Conservation (phyloP, 1,140 invertebrate genomes). For the Ectropis grisescens region DNA sequence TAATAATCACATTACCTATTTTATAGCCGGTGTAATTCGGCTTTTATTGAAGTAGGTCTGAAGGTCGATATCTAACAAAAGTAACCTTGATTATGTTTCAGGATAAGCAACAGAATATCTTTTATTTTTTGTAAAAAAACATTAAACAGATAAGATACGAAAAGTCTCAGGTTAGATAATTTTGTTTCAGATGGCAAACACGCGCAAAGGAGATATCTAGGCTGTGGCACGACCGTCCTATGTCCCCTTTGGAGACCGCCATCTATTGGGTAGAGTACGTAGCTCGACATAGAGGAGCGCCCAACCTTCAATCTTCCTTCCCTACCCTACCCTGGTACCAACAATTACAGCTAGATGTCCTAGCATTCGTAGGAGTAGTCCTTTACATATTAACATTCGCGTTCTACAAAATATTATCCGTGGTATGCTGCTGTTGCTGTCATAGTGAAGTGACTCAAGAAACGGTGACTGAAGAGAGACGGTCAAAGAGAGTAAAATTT, state of each 20-base stretch:
- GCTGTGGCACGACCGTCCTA: conserved; percentile 65
- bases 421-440: conserved; percentile 44
- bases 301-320: conserved; percentile 55
- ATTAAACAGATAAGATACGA: no score
- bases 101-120: no score
- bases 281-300: conserved; percentile 60
- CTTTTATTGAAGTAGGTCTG: no score
- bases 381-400: conserved; percentile 38
- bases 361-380: conserved; percentile 52
- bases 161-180: no score
- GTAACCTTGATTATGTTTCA: no score
- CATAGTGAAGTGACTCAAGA: conserved; percentile 15
- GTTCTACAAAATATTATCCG: conserved; percentile 37
- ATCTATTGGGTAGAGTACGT: conserved; percentile 72
- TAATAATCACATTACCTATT: no score
- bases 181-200: conserved; percentile 47
- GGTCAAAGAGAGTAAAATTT: conserved; percentile 50
- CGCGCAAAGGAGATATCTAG: conserved; percentile 54
- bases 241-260: conserved; percentile 63
- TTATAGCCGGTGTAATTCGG: no score
- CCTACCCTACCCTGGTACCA: conserved; percentile 73
- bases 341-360: conserved; percentile 74
- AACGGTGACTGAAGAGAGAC: conserved; percentile 23
- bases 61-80: no score
- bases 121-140: no score